Base-by-base conservation (phyloP, 2,113 vertebrate genomes). In the Phyllostomus hastatus region DNA sequence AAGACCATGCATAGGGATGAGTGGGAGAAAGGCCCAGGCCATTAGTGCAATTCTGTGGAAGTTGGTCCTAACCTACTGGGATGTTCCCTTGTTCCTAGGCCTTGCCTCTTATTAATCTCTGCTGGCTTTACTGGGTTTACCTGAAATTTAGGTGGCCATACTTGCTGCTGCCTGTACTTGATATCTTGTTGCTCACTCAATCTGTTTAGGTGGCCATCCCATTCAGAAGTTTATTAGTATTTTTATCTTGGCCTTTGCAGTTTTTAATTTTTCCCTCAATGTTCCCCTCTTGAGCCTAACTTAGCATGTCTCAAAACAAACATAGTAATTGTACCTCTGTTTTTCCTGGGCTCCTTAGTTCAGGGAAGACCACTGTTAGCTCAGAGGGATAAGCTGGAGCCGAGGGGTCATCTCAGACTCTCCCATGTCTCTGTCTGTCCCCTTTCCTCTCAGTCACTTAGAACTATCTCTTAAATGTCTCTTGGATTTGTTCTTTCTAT, bases 161-260 rank as follows among this genome's bases (percentile, higher is more conserved):
- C 19, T 70, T 66, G 35, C 54, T 66, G 14, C 50, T 91, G 33
- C 26, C 72, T 94, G 10, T 3, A 7, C 8, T 46, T 59, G 20
- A 17, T 35, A n/a, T 78, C 76, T 72, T 52, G 0, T 46, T 54
- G 83, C 59, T 11, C 54, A 26, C 48, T 61, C 78, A 52, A 2
- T 61, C 48, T 50, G 0, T 75, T 72, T 87, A 59, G 48, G 38
- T 76, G 46, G 31, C 8, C 12, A n/a, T 22, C 28, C 33, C 20
- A 64, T 67, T 35, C 41, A 61, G 72, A 90, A 90, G 22, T 4
- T 87, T 20, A 76, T 38, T 43, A 66, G n/a, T 35, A 26, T 83
- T 95, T 95, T 95, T 73, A 90, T 66, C 48, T 70, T 78, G 64
- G 9, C 59, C 57, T 85, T 94, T 92, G 54, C 20, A 41, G 35